Evolutionary conservation across 2,888 invertebrate genomes (phyloP), one percentile per base, ranked within the genome.

Genomic region (Himalopsyche tibetana): DNA sequence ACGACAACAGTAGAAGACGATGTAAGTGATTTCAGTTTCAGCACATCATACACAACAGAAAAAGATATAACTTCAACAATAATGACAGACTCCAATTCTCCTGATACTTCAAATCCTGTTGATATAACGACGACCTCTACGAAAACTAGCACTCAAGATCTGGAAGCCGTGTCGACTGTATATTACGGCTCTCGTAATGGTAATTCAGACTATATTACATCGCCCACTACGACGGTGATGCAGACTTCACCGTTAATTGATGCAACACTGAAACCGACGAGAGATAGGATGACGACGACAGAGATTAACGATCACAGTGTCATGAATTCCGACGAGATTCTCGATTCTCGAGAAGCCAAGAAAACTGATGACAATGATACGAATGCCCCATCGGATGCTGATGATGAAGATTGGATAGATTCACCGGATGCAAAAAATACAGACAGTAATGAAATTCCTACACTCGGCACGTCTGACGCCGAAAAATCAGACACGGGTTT

Each of bases 1-100:
- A 83, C 89, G 82, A 89, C 89, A 45, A 88, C 87, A 8, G n/a
- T 45, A 4, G 82, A 56, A 1, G 87, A 87, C 51, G 87, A 85
- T 51, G n/a, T 87, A 28, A 83, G 74, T 55, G 87, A 87, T n/a
- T 87, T 87, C 56, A 85, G 51, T 82, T 87, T 87, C 36, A 84
- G 82, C 28, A 82, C 82, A 3, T n/a, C 45, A 6, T 84, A 89
- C 11, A 89, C 90, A 15, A 88, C 89, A 69, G 89, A 90, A 12
- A 88, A 89, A 69, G 89, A 89, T 87, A 88, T 86, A 84, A 89
- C 89, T 8, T 89, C 87, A 17, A 89, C 89, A 15, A 88, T 89
- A 80, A 89, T 88, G 79, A 89, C 89, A 4, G 79, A 82, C 89
- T 89, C 38, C 82, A 63, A 81, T 63, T n/a, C 80, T 51, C 55